Base-by-base conservation (phyloP, 2,797 vertebrate species). In the Lepidocolaptes lacrymiger region DNA sequence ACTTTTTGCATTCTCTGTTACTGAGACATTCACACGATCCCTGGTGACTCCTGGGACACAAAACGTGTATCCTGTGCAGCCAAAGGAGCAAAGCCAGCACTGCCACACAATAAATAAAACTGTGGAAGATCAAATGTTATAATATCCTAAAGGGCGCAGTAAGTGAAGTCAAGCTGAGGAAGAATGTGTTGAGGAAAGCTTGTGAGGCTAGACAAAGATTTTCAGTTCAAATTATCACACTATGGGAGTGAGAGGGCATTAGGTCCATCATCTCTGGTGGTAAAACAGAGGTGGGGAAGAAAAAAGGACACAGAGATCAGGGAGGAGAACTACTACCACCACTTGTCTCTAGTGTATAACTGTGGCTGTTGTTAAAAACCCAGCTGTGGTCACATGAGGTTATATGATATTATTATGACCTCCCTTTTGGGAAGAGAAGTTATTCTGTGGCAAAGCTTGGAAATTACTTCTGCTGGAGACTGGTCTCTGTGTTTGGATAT, bases 91-190 rank as follows among this genome's bases (percentile, higher is more conserved):
- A 95, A 76, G 91, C 93, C 94, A 96, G 80, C n/a, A 58, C 37
- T 91, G 83, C 77, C 82, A 94, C 95, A 46, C 91, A 84, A 95
- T 96, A 96, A 96, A 96, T 94, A 91, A 96, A 95, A 86, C 37
- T 36, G 62, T 84, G 64, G 77, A 91, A 90, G 80, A 95, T 90
- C 43, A 89, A 89, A 93, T 92, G 64, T 89, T 96, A 58, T 54
- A 94, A 75, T 41, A 91, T 91, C 76, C 44, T 88, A 83, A 84
- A 73, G 93, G 44, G 19, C 81, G 28, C 62, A 91, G 49, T 86
- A 81, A 96, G 48, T 52, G 55, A 84, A 92, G 59, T 92, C 55
- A 95, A 39, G 24, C 58, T 85, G 66, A 52, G 51, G 46, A 90
- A 51, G 49, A 79, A 76, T 30, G 34, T 32, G 67, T 66, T 37